Percentiles rank a stretch among this genome's conserved stretches.
Conservation (phyloP, 2,888 invertebrate genomes). For the Blastobasis lacticolella region DNA sequence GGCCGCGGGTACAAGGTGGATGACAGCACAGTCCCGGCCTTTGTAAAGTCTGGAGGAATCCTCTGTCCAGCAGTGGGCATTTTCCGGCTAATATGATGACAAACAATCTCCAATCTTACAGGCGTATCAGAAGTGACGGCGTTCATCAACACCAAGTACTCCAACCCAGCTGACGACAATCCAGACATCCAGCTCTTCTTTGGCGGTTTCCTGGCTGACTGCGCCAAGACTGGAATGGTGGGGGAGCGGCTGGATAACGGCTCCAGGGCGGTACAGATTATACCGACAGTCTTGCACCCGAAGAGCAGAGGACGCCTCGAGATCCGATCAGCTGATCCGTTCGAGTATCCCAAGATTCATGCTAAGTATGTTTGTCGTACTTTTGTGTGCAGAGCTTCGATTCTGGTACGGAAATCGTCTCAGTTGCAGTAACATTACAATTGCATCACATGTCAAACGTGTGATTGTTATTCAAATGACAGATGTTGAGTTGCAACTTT, state of each 20-base stretch:
- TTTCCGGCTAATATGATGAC: no score
- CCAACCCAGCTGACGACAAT: conserved; percentile 81
- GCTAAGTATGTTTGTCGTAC: conserved; percentile 77
- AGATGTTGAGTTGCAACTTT: no score
- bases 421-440: no score
- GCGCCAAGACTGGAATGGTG: conserved; percentile 89
- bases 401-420: no score
- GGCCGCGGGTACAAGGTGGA: not conserved
- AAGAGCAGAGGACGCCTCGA: conserved; percentile 87
- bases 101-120: conserved; percentile 24
- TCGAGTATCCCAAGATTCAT: conserved; percentile 87
- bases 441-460: no score
- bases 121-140: conserved; percentile 90
- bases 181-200: conserved; percentile 93
- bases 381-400: not conserved
- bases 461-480: no score
- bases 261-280: conserved; percentile 80
- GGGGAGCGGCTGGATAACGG: conserved; percentile 83
- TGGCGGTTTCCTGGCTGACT: conserved; percentile 89
- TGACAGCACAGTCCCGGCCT: not conserved
- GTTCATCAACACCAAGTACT: conserved; percentile 86
- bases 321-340: conserved; percentile 84
- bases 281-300: conserved; percentile 89
- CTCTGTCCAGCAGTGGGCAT: no score
- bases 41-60: not conserved